Evolutionary conservation across 2,888 invertebrate species (phyloP), one percentile per base, ranked within the genome.

Genomic region (Lepidocyrtinus sp.): DNA sequence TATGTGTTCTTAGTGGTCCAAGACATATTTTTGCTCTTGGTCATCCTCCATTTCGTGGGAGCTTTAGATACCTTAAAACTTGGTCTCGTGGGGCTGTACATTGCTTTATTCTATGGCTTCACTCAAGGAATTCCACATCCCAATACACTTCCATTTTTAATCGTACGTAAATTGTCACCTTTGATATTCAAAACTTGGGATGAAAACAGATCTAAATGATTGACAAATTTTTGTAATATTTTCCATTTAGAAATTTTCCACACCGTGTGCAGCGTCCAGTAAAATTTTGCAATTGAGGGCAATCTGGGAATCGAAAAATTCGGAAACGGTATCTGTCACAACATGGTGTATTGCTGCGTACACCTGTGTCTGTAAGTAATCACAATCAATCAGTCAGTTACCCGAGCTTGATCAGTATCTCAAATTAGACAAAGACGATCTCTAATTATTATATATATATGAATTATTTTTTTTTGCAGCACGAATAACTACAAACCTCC

Each of bases 291-390:
- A 96, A 88, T 90, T 96, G 24, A 88, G 92, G 75, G 93, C 94
- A 78, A 95, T 96, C 84, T 87, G 94, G 21, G 90, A 90, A 75
- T 90, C 92, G 1, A 92, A 91, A 87, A 93, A 94, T 88, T 93
- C 95, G 1, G 93, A 93, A 85, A 93, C 94, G 0, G 92, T 96
- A 0, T 95, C 95, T 65, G 89, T 94, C 17, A 90, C 93, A 1
- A 95, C 95, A 1, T 96, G 96, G 96, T 90, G 92, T 27, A 93
- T 96, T 81, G 95, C 96, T 21, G 92, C 94, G 15, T 91, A 93
- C 83, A 95, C 95, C 7, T 96, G 96, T 88, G 89, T 93, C 75
- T 93, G 95, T 96, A 90, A 92, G 93, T 92, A 2, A 26, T 22
- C 2, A 5, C 9, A 63, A 22, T 22, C 19, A 22, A n/a, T n/a